A percentile compares a stretch with the other conserved stretches of the same genome.
Conservation (phyloP, 2,113 vertebrate species). For the Sporophila hypoxantha region DNA sequence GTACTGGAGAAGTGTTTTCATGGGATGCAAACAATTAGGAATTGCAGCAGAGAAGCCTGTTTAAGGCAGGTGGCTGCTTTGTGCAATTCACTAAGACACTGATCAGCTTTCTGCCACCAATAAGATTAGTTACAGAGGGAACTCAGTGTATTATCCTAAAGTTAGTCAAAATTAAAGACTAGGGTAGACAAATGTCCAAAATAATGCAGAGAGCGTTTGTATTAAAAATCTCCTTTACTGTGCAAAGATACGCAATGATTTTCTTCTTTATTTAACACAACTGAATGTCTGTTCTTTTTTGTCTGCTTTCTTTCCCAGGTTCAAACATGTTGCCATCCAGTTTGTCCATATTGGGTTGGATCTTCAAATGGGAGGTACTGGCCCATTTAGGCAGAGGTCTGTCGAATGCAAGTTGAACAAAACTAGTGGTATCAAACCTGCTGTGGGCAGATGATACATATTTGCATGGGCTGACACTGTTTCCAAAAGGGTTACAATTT, state of each 20-base stretch:
- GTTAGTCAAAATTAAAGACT: not conserved
- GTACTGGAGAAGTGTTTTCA: not conserved
- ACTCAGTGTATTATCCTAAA: not conserved
- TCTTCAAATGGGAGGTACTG: not conserved
- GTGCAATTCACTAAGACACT: not conserved
- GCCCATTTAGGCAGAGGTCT: not conserved
- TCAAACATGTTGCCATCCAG: not conserved
- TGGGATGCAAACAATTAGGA: not conserved
- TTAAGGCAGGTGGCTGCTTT: not conserved
- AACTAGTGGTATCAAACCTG: fast-evolving
- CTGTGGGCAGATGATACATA: not conserved
- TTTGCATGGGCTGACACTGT: not conserved
- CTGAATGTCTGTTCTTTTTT: not conserved
- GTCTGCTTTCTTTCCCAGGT: not conserved
- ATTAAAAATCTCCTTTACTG: not conserved
- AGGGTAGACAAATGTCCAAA: not conserved
- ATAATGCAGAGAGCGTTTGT: not conserved
- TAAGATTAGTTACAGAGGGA: not conserved
- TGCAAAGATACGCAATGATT: not conserved
- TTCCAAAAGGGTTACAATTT: not conserved
- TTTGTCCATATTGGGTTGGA: not conserved
- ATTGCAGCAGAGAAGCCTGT: not conserved
- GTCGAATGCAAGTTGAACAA: not conserved
- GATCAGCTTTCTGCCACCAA: not conserved
- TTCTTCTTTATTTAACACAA: not conserved